Evolutionary conservation across 2,113 vertebrate species (phyloP), one percentile per base, ranked within the genome.

Genomic region (Piaya cayana): DNA sequence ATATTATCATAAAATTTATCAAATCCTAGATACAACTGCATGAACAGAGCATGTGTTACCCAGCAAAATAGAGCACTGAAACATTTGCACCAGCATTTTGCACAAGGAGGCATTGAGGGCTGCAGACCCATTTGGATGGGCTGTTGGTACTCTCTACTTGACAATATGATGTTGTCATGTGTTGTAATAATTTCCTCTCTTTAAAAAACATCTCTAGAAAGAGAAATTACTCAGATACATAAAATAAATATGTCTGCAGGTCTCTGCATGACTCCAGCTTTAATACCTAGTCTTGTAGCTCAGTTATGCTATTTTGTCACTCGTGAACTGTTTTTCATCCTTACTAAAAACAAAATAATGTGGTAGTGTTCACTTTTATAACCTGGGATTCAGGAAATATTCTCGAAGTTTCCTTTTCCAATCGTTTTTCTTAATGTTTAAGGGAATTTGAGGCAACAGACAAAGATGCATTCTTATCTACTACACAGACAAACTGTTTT

Each of bases 91-190:
- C 64, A 34, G 36, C 4, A 20, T 22, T 65, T 25, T 3, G 9
- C 9, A 10, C 3, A 55, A 9, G 26, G 32, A 21, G 26, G 10
- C 36, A 2, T 3, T 2, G 15, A 6, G 42, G 34, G n/a, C 43
- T 5, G 6, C 43, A 3, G 37, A 12, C 9, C 27, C 6, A 3
- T 6, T 12, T 3, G 22, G 56, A 36, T 1, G 59, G 59, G 72
- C 30, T 60, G 18, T 9, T 3, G 39, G 39, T 10, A 8, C 65
- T 8, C 76, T 6, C 32, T 10, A 14, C 32, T 60, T 2, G 39
- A 0, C 60, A 22, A 27, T 20, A 2, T 1, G 43, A 43, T 37
- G n/a, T 15, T 29, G 6, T 3, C 52, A 8, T 0, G 0, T 2
- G 6, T 21, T 4, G 3, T 13, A 6, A 45, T 7, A 12, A 17